Base-by-base conservation (phyloP, 2,113 vertebrate species). In the Mustelus asterias region DNA sequence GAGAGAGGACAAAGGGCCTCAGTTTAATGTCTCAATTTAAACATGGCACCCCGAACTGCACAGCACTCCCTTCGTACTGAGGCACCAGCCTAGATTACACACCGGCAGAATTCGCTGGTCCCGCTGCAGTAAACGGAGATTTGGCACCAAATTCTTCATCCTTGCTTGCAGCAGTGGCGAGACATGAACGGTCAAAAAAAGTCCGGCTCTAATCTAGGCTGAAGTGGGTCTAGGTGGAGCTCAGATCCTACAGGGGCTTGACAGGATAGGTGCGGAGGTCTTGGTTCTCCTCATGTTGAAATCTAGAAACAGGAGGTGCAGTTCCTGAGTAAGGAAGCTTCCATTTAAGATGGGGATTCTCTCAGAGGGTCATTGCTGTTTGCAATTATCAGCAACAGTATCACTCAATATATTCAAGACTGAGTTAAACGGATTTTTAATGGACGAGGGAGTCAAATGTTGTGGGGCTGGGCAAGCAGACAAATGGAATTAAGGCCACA, bases 1-100 rank as follows among this genome's bases (percentile, higher is more conserved):
- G 44, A 60, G 24, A 60, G 29, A 1, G 72, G 26, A 60, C 24
- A 60, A 5, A 29, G 4, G 54, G 54, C 13, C 29, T 90, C 13
- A 4, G 54, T 60, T 90, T 90, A 90, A 60, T 13, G 4, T 33
- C 13, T 60, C 26, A 90, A 18, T 29, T 29, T 58, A 33, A 60
- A 0, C 26, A 58, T 1, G 11, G 0, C 48, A 33, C 1, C 26
- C 33, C 88, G 0, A n/a, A 26, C 1, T 11, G 3, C 3, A 41
- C 37, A 83, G 37, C 16, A 83, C 14, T 41, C 13, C 26, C 29
- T 63, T 54, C 33, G 11, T 29, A 33, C 48, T n/a, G 88, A n/a
- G 18, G 54, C 29, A 29, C 33, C 80, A 20, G 80, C 37, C 80
- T 83, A 83, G 80, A 83, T 83, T 83, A 41, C 18, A 16, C 37